Evolutionary conservation across 2,888 invertebrate species (phyloP), one percentile per base, ranked within the genome.

Genomic region (Caenorhabditis sp.): DNA sequence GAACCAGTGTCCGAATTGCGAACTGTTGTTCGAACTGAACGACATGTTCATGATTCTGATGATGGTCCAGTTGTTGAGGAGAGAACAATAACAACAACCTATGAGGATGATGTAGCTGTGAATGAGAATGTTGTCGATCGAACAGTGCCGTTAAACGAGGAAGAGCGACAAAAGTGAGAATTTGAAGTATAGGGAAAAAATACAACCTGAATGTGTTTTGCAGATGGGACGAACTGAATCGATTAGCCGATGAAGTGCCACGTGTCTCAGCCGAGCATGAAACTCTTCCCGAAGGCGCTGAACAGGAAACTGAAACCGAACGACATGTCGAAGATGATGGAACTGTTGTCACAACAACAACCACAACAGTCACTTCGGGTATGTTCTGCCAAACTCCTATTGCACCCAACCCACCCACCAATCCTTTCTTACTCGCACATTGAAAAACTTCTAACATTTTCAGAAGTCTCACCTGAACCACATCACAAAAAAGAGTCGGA

Each of bases 21-120:
- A 1, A 86, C 83, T 0, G 83, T 83, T 1, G 79, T 79, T 24
- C 66, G 81, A 27, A 81, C 81, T 21, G 86, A 86, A 72, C 77
- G 86, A 58, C 83, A 83, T 55, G 86, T 86, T 21, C 86, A 85
- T 59, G 83, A 83, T 50, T 76, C 85, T 8, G 79, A 81, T 8
- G 79, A 83, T 4, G 82, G 81, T n/a, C 86, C 86, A 17, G 73
- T 86, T 6, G 86, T 86, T 19, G 85, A 86, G 58, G 86, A 86
- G 63, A 72, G 78, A 43, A 84, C 84, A 1, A 79, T 82, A 12
- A 84, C 83, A 3, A 84, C 84, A 12, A 82, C 83, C 2, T 84
- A 81, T 50, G 81, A 83, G 58, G 84, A 83, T 57, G 78, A 84
- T 59, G 82, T 81, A 24, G 75, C 81, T 8, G 81, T 86, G 36